phyloP scores from a whole-genome alignment of 2,888 invertebrate species.

The Sphinx pinastri region DNA sequence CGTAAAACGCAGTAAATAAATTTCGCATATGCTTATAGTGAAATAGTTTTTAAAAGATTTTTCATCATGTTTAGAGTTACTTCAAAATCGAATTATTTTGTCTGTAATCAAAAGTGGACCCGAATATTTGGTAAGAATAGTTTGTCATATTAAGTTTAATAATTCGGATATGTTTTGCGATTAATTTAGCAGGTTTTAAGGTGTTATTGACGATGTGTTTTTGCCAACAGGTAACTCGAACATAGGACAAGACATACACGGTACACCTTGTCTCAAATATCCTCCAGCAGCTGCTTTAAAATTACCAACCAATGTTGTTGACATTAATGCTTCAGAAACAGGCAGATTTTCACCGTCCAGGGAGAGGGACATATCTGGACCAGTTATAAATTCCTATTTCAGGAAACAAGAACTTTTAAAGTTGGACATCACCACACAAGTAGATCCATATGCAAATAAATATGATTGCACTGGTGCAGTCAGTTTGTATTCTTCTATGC shows the following conservation, averaged over 20 bases:
- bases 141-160: neutral
- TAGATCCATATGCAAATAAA: slow-evolving; percentile 85
- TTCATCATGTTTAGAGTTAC: slow-evolving; percentile 33
- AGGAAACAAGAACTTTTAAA: slow-evolving; percentile 53
- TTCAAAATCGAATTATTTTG: slow-evolving; percentile 36
- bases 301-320: slow-evolving; percentile 85
- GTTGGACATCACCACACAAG: slow-evolving; percentile 66
- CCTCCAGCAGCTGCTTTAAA: slow-evolving; percentile 81
- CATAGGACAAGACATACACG: slow-evolving; percentile 70
- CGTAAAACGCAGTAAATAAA: neutral
- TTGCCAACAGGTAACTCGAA: slow-evolving; percentile 53
- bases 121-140: slow-evolving; percentile 17
- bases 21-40: no score
- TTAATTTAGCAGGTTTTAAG: neutral
- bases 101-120: slow-evolving; percentile 29
- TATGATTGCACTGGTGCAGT: slow-evolving; percentile 88
- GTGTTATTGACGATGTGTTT: slow-evolving; percentile 8
- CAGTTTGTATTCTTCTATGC: slow-evolving; percentile 88
- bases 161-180: neutral
- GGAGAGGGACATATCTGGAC: slow-evolving; percentile 85
- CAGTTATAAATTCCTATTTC: slow-evolving; percentile 81
- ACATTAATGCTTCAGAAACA: slow-evolving; percentile 86
- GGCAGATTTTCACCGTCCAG: slow-evolving; percentile 86
- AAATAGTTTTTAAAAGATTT: neutral
- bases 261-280: slow-evolving; percentile 75